phyloP scores from a whole-genome alignment of 2,797 vertebrate genomes.

The Cirrhinus molitorella region DNA sequence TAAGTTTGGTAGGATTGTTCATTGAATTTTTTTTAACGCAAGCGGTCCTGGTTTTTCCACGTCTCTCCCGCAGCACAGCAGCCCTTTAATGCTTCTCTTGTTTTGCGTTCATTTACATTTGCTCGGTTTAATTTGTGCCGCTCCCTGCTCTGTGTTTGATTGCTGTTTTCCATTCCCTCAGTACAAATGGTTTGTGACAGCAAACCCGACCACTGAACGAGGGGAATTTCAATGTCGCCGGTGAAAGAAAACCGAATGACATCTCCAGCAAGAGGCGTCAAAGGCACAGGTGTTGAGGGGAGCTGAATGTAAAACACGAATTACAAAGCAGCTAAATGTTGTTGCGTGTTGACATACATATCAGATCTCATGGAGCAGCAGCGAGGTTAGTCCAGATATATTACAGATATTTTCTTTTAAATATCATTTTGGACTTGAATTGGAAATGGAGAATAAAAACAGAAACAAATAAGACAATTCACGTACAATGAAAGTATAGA shows the following conservation, averaged over 20 bases:
- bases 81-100: constrained; percentile 60
- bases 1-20: constrained; percentile 40
- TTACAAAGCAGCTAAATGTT: constrained; percentile 6
- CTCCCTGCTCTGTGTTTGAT: constrained; percentile 54
- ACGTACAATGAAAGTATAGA: not conserved
- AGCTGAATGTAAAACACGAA: constrained; percentile 18
- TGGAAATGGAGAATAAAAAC: not conserved
- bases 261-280: not conserved
- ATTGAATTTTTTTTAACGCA: constrained; percentile 21
- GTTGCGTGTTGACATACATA: not conserved
- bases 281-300: constrained; percentile 26
- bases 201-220: constrained; percentile 50
- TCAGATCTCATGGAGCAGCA: not conserved
- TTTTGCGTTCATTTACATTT: constrained; percentile 64
- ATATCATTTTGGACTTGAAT: not conserved
- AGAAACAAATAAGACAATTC: not conserved
- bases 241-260: not conserved
- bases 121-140: constrained; percentile 63
- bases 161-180: constrained; percentile 61
- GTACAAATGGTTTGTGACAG: constrained; percentile 65
- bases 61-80: not conserved
- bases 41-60: constrained; percentile 26
- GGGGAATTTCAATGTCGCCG: constrained; percentile 63
- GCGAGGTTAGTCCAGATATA: not conserved
- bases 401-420: not conserved